Evolutionary conservation across 2,888 invertebrate species (phyloP).

Genomic region (Torymus auratus): DNA sequence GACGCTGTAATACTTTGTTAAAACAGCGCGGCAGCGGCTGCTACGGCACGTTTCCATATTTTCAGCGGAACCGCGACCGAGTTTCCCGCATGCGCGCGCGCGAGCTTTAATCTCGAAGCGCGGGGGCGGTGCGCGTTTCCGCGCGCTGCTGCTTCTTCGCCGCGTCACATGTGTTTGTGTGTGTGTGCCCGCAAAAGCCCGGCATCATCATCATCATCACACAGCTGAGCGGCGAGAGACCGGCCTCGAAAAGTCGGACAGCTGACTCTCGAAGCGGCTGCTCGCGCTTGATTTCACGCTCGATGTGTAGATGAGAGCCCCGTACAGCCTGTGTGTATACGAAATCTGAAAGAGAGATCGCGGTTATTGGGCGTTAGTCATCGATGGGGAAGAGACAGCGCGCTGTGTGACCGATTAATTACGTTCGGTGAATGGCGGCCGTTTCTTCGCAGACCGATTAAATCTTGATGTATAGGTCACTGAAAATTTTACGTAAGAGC

Average conservation of each 20-base stretch:
- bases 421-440: too few species aligned
- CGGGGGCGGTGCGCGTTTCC: not conserved
- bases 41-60: conserved; percentile 51
- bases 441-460: too few species aligned
- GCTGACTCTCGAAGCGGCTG: not conserved
- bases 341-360: conserved; percentile 11
- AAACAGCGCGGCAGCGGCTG: too few species aligned
- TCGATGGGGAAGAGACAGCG: not conserved
- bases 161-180: not conserved
- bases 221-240: not conserved
- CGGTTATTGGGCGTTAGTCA: conserved; percentile 37
- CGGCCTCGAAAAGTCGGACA: not conserved
- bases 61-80: conserved; percentile 22
- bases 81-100: not conserved
- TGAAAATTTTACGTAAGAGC: too few species aligned
- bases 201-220: too few species aligned
- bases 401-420: too few species aligned
- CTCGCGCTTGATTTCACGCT: too few species aligned
- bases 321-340: not conserved
- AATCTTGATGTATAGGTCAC: too few species aligned
- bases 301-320: not conserved
- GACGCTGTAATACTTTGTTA: conserved; percentile 32
- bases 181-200: not conserved
- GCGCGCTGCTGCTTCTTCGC: too few species aligned
- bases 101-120: conserved; percentile 37